Evolutionary conservation across 2,888 invertebrate species (phyloP).

Genomic region (Lasioglossum pauxillum): DNA sequence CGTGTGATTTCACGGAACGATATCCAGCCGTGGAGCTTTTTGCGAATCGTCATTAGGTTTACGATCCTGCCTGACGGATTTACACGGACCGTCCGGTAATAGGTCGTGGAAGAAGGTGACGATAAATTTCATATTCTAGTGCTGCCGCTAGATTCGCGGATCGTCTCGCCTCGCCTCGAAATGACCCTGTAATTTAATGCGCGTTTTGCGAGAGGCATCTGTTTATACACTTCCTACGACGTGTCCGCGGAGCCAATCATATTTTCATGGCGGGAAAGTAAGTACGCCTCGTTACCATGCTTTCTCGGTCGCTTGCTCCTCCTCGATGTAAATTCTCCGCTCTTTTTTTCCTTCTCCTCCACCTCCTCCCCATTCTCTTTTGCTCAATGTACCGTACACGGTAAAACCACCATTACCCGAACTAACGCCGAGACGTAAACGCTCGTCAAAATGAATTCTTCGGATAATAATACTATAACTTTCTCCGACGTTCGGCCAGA

Average conservation of each 20-base stretch:
- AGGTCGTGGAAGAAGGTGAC: slow-evolving; percentile 69
- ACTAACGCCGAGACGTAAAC: not conserved
- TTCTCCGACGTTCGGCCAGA: not conserved
- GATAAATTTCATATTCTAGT: slow-evolving; percentile 81
- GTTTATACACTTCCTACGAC: slow-evolving; percentile 62
- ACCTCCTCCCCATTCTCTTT: slow-evolving; percentile 15
- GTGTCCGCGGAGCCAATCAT: slow-evolving; percentile 56
- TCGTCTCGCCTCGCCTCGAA: slow-evolving; percentile 38
- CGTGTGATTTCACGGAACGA: slow-evolving; percentile 40
- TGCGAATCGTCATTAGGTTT: slow-evolving; percentile 76
- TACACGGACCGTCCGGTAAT: slow-evolving; percentile 75
- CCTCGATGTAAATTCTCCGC: slow-evolving; percentile 24
- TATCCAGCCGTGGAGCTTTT: slow-evolving; percentile 36
- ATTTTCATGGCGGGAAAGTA: slow-evolving; percentile 62
- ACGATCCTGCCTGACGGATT: slow-evolving; percentile 75
- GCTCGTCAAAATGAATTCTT: not conserved
- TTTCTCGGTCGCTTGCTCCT: slow-evolving; percentile 44
- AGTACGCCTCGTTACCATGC: slow-evolving; percentile 61
- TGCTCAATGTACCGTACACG: slow-evolving; percentile 23
- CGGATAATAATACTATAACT: not conserved
- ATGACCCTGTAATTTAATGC: slow-evolving; percentile 73
- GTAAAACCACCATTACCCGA: not conserved
- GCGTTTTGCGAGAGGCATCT: slow-evolving; percentile 71
- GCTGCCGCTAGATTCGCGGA: slow-evolving; percentile 52
- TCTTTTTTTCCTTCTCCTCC: too few species aligned